Conservation (phyloP, 2,888 invertebrate genomes). For the Eilema caniola region DNA sequence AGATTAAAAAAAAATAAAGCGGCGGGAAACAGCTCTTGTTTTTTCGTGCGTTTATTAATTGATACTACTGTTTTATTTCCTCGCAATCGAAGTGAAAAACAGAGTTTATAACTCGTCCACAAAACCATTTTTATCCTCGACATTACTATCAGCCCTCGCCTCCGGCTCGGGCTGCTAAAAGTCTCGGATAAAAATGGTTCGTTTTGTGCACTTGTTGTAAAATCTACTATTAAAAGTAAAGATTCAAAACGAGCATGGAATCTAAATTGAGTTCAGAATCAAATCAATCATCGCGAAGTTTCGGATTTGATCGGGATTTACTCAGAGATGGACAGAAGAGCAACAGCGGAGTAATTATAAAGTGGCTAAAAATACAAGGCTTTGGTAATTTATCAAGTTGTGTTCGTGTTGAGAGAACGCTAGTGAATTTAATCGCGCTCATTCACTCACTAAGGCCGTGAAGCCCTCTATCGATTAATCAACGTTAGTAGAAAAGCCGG, state of each 20-base stretch:
- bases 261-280: conserved; percentile 36
- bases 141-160: no score
- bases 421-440: conserved; percentile 45
- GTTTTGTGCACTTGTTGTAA: no score
- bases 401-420: conserved; percentile 43
- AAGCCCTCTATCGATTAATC: conserved; percentile 42
- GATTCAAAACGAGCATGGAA: conserved; percentile 24
- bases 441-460: conserved; percentile 42
- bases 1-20: no score
- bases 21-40: no score
- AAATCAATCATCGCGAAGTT: conserved; percentile 42
- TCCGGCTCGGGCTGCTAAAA: no score
- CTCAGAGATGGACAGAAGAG: conserved; percentile 14
- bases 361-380: conserved; percentile 54
- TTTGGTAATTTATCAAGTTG: conserved; percentile 55
- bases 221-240: no score
- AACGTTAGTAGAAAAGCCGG: conserved; percentile 33
- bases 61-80: no score
- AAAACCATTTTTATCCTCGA: no score
- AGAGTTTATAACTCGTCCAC: no score
- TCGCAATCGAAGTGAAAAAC: no score
- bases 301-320: conserved; percentile 42
- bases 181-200: no score
- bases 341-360: conserved; percentile 53
- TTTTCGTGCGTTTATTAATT: no score